Evolutionary conservation across 2,797 vertebrate genomes (phyloP).

Genomic region (Leptatherina wallacei): DNA sequence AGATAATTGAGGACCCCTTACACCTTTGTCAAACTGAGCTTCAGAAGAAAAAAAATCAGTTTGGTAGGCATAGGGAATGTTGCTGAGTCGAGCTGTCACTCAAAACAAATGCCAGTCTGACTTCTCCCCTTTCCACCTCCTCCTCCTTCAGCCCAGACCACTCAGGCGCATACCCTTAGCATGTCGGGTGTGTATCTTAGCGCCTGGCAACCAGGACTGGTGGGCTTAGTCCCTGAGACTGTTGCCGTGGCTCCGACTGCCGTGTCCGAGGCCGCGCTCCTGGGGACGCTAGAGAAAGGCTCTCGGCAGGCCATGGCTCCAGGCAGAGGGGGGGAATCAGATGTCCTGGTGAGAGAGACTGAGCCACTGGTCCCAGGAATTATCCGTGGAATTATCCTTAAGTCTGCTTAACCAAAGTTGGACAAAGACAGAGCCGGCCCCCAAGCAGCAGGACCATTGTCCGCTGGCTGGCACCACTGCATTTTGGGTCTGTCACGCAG

Average conservation of each 20-base stretch:
- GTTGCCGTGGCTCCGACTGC: conserved; percentile 93
- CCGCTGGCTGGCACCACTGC: conserved; percentile 83
- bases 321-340: conserved; percentile 94
- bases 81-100: conserved; percentile 80
- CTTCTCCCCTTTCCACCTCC: conserved; percentile 64
- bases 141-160: conserved; percentile 53
- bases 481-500: conserved; percentile 81
- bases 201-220: conserved; percentile 93
- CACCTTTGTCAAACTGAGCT: conserved; percentile 29
- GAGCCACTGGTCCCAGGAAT: conserved; percentile 90
- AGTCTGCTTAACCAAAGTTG: conserved; percentile 96
- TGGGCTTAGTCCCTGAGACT: conserved; percentile 92
- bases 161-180: conserved; percentile 82
- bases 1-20: conserved; percentile 38
- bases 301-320: conserved; percentile 98
- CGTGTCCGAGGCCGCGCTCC: conserved; percentile 91
- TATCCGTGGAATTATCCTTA: conserved; percentile 88
- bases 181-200: conserved; percentile 91
- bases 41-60: conserved; percentile 34
- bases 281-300: conserved; percentile 91
- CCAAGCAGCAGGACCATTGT: conserved; percentile 91
- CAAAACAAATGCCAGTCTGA: conserved; percentile 77
- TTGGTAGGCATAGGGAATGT: conserved; percentile 73
- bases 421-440: conserved; percentile 93
- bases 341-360: conserved; percentile 90